These are phyloP conservation scores for Catharus fuscescens DNA, from an alignment of 2,113 vertebrate genomes.

Conservation along the genomic window DNA sequence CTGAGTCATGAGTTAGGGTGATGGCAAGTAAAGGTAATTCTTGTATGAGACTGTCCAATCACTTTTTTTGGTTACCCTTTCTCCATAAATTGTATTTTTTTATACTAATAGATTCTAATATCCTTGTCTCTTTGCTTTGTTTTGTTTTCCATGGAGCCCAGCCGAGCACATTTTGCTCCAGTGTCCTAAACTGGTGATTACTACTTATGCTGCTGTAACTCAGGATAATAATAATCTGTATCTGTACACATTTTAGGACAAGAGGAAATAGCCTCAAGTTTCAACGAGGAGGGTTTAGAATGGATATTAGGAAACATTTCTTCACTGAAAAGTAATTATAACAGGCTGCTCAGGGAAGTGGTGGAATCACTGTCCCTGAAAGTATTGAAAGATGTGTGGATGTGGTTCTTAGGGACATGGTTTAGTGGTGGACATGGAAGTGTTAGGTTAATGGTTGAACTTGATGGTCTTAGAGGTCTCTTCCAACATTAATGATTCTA, in stretches of 20 bases:
- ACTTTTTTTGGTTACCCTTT: background rate
- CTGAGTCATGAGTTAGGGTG: background rate
- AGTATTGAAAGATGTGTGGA: background rate
- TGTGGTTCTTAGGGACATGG: background rate
- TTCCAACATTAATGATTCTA: background rate
- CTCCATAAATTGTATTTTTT: background rate
- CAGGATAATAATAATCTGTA: background rate
- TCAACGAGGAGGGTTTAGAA: background rate
- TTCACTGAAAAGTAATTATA: background rate
- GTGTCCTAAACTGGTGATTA: background rate
- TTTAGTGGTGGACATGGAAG: background rate
- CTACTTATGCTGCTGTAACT: background rate
- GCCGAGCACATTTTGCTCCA: background rate
- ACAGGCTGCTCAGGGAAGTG: background rate
- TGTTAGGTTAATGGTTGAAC: background rate
- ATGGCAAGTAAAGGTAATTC: background rate
- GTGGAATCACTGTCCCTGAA: background rate
- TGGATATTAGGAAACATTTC: background rate
- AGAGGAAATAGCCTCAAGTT: background rate
- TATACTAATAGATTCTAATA: background rate
- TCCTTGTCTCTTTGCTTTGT: background rate
- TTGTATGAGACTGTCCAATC: background rate
- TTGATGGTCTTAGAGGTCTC: background rate
- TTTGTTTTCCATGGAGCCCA: background rate
- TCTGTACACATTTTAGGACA: background rate